phyloP scores from a whole-genome alignment of 1,140 invertebrate genomes.

The Orchesella cincta region DNA sequence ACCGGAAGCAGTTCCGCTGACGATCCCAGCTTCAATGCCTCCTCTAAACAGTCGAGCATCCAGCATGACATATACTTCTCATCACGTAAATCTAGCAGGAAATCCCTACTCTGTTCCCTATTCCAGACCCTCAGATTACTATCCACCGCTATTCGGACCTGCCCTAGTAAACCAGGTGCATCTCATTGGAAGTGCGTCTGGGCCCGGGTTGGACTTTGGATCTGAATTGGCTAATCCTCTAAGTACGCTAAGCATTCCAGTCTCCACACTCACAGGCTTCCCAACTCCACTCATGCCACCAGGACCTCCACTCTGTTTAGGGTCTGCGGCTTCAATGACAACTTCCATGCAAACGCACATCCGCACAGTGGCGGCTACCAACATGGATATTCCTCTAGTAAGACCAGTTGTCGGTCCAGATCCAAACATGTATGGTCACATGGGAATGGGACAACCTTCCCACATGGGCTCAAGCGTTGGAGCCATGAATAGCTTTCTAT shows the following conservation, averaged over 20 bases:
- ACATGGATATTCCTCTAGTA: slow-evolving; percentile 50
- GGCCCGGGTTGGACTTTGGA: neutral
- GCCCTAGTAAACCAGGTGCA: slow-evolving; percentile 3
- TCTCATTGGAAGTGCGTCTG: neutral
- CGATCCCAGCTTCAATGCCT: neutral
- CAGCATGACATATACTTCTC: neutral
- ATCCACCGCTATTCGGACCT: neutral
- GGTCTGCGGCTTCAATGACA: slow-evolving; percentile 26
- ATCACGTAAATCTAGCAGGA: neutral
- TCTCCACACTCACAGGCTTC: neutral
- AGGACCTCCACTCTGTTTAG: slow-evolving; percentile 20
- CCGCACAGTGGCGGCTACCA: slow-evolving; percentile 46
- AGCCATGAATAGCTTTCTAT: neutral
- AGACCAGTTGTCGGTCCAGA: slow-evolving; percentile 41
- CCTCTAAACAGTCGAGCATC: neutral
- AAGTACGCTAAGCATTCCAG: slow-evolving; percentile 24
- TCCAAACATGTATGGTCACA: neutral
- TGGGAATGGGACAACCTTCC: slow-evolving; percentile 26
- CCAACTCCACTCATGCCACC: slow-evolving; percentile 2
- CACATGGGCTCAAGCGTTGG: slow-evolving; percentile 31
- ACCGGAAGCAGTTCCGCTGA: neutral
- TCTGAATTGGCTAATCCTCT: slow-evolving; percentile 22
- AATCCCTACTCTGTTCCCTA: neutral
- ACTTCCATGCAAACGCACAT: slow-evolving; percentile 49
- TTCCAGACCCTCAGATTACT: neutral